Evolutionary conservation across 1,140 invertebrate genomes (phyloP).

Genomic region (Gyrodactylus bullatarudis): DNA sequence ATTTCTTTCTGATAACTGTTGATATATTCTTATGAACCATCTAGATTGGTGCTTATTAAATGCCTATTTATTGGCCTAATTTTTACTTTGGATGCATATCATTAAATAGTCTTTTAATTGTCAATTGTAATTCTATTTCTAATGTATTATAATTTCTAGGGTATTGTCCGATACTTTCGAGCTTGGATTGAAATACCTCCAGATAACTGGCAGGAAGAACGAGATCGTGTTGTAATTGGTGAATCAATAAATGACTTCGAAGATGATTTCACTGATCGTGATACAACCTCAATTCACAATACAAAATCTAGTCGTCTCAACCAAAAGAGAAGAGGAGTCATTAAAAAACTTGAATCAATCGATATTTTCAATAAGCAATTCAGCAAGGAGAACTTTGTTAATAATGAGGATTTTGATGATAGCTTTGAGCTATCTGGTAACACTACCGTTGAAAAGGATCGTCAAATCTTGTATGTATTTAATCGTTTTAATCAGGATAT

Average conservation of each 20-base stretch:
- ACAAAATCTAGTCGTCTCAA: neutral
- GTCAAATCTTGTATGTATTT: too few species aligned
- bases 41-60: too few species aligned
- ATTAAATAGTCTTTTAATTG: too few species aligned
- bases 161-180: conserved; percentile 38
- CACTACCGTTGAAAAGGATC: too few species aligned
- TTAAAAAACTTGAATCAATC: neutral
- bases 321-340: neutral
- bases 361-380: neutral
- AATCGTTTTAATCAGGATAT: too few species aligned
- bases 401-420: neutral
- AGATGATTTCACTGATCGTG: neutral
- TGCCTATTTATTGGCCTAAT: too few species aligned
- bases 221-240: conserved; percentile 26
- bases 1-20: too few species aligned
- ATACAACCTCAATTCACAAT: neutral
- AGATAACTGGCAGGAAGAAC: conserved; percentile 41
- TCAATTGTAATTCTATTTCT: too few species aligned
- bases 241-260: neutral
- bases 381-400: neutral
- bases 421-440: too few species aligned
- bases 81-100: too few species aligned
- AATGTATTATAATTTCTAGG: too few species aligned
- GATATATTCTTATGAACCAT: too few species aligned
- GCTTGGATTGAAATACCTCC: conserved; percentile 69